Evolutionary conservation across 2,888 invertebrate species (phyloP).

Genomic region (Andrena dorsata): DNA sequence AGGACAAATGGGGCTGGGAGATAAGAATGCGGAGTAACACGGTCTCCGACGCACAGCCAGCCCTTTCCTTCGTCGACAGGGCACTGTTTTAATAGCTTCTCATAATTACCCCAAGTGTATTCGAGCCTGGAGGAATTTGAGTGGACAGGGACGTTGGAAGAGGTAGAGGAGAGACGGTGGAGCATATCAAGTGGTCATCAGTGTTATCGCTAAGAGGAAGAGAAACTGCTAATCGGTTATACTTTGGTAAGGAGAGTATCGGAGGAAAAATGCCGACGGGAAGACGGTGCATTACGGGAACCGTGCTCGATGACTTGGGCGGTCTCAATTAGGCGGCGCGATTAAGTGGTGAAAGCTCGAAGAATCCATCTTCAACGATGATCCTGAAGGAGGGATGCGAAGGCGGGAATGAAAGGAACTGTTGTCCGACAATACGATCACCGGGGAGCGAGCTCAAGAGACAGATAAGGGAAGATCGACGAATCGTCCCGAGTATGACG

Average conservation of each 20-base stretch:
- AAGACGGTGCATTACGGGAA: not conserved
- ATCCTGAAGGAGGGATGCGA: constrained; percentile 59
- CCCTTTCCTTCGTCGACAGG: not conserved
- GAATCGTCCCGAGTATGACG: constrained; percentile 30
- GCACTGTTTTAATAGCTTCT: not conserved
- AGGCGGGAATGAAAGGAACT: constrained; percentile 56
- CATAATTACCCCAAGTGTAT: not conserved
- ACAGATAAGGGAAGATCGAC: constrained; percentile 48
- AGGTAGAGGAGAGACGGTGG: not conserved
- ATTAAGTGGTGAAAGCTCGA: constrained; percentile 32
- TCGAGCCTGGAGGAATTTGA: not conserved
- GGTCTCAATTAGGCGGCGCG: constrained; percentile 26
- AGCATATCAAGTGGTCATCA: not conserved
- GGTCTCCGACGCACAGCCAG: not conserved
- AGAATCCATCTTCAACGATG: constrained; percentile 56
- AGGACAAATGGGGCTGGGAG: not conserved
- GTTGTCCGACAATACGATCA: constrained; percentile 57
- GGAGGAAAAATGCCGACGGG: constrained; percentile 11
- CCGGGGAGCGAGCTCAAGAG: constrained; percentile 58
- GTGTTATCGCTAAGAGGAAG: not conserved
- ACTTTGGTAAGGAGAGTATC: not conserved
- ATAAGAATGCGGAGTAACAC: constrained; percentile 2
- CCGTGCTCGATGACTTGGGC: not conserved
- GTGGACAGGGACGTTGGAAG: too few relatives aligned
- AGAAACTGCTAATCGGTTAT: not conserved